Percentiles rank a stretch among this genome's conserved stretches.
Evolutionary conservation across 2,113 vertebrate species (phyloP).

Genomic region (Zapus hudsonius): DNA sequence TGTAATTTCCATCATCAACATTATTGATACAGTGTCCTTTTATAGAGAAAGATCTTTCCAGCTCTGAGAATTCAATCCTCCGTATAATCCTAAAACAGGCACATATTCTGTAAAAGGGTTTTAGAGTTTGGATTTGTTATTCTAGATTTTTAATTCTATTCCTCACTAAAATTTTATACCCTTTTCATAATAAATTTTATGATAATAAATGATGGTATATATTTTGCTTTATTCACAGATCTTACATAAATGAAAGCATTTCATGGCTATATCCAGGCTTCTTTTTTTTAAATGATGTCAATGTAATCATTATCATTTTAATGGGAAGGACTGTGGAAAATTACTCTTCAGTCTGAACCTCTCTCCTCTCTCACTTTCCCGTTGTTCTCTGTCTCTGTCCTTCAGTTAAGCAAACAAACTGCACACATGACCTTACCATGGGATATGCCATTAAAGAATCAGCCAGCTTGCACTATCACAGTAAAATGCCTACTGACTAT

Average conservation of each 20-base stretch:
- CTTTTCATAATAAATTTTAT: neutral
- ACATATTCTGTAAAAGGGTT: neutral
- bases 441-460: neutral
- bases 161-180: neutral
- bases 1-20: neutral
- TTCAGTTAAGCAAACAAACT: neutral
- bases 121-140: neutral
- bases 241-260: neutral
- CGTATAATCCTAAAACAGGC: neutral
- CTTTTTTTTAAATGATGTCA: neutral
- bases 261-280: neutral
- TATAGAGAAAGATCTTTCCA: neutral
- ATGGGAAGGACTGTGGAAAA: neutral
- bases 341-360: neutral
- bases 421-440: neutral
- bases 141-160: neutral
- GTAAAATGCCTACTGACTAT: neutral
- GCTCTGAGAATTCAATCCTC: neutral
- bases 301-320: constrained; percentile 26
- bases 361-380: too few species aligned
- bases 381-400: neutral
- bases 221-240: neutral
- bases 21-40: neutral
- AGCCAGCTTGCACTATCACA: neutral
- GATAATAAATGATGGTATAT: neutral